These are phyloP conservation scores for Lethenteron camtschaticum DNA, from an alignment of 2,113 vertebrate species.

Conservation along the genomic window DNA sequence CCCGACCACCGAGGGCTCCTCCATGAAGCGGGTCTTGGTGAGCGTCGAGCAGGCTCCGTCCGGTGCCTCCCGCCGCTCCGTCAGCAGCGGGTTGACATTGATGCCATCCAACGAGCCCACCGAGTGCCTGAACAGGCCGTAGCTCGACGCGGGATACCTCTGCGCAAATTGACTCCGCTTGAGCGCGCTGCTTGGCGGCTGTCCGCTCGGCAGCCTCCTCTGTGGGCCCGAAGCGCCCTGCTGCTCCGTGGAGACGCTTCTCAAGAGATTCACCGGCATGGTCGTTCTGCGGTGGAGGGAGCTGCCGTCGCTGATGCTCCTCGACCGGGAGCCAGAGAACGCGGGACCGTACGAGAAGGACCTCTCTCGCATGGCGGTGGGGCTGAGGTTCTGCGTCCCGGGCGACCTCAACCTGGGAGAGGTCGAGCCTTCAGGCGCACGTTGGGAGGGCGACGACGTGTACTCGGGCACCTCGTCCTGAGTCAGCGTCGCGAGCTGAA, in stretches of 20 bases:
- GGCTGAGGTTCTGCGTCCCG: too few species aligned
- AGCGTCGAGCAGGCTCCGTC: conserved; percentile 53
- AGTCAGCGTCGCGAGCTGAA: conserved; percentile 26
- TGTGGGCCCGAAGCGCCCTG: not conserved
- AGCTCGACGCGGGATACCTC: too few species aligned
- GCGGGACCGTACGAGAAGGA: not conserved
- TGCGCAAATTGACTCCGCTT: too few species aligned
- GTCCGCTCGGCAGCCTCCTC: too few species aligned
- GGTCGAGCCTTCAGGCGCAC: not conserved
- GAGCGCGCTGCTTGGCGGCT: too few species aligned
- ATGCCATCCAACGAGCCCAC: too few species aligned
- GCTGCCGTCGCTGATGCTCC: not conserved
- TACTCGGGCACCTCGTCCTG: conserved; percentile 1
- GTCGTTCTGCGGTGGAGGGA: not conserved
- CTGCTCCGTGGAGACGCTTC: conserved; percentile 1
- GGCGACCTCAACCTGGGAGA: too few species aligned
- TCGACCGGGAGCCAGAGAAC: not conserved
- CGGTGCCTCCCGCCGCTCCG: conserved; percentile 59
- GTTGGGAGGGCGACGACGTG: not conserved
- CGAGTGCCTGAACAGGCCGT: too few species aligned
- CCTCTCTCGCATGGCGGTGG: too few species aligned
- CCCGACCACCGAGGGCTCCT: conserved; percentile 16
- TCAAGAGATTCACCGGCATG: too few species aligned
- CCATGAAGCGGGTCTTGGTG: conserved; percentile 28
- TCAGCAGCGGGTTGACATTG: conserved; percentile 18